Conservation (phyloP, 92 coral and sea anemone genomes). For the Meandrina meandrites region DNA sequence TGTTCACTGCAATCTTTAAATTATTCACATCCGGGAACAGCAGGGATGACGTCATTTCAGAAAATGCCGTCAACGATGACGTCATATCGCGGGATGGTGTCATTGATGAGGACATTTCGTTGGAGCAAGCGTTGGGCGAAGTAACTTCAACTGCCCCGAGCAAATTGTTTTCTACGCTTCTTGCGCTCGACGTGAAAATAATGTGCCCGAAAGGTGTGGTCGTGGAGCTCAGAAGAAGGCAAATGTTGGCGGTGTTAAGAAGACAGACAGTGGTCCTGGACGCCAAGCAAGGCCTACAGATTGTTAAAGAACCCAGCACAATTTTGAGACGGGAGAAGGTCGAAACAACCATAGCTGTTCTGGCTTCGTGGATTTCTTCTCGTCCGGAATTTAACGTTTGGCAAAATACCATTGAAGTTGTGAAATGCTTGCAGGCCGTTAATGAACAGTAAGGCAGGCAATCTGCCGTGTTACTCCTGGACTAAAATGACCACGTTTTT, state of each 20-base stretch:
- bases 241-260: slow-evolving; percentile 13
- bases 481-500: no score
- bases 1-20: slow-evolving; percentile 15
- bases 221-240: slow-evolving; percentile 20
- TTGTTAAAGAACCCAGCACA: slow-evolving; percentile 31
- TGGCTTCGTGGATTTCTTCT: slow-evolving; percentile 29
- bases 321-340: slow-evolving; percentile 20
- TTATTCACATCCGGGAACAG: slow-evolving; percentile 6
- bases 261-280: slow-evolving; percentile 40
- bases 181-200: slow-evolving; percentile 17
- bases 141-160: not conserved
- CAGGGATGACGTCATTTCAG: not conserved
- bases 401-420: slow-evolving; percentile 15
- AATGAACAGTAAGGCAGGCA: not conserved
- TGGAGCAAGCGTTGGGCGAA: not conserved
- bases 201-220: slow-evolving; percentile 14
- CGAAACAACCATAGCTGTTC: not conserved
- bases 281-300: slow-evolving; percentile 20
- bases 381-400: not conserved
- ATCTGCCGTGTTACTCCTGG: not conserved
- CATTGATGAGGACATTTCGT: slow-evolving; percentile 1
- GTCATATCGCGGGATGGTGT: not conserved
- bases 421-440: slow-evolving; percentile 18
- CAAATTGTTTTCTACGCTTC: slow-evolving; percentile 15
- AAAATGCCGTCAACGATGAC: not conserved